These are phyloP conservation scores for Euproctis similis DNA, from an alignment of 2,888 invertebrate species.

Conservation along the genomic window DNA sequence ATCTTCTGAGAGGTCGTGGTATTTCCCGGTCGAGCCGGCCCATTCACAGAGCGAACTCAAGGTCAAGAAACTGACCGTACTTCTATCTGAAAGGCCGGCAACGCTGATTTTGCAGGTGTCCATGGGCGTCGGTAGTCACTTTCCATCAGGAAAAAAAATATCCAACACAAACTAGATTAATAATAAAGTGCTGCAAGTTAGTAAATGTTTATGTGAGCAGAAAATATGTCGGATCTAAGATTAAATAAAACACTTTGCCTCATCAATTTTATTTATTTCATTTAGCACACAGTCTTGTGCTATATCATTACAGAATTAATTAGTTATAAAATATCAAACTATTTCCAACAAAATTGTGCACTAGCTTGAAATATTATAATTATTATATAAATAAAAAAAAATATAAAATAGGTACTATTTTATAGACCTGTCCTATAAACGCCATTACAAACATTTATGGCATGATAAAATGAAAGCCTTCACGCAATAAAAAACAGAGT, in stretches of 20 bases:
- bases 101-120: no score
- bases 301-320: slow-evolving; percentile 56
- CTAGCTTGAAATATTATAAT: slow-evolving; percentile 40
- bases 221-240: no score
- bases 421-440: slow-evolving; percentile 14
- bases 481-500: slow-evolving; percentile 10
- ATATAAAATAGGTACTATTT: slow-evolving; percentile 12
- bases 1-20: no score
- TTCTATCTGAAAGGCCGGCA: no score
- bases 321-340: slow-evolving; percentile 51
- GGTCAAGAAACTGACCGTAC: no score
- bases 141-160: no score
- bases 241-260: slow-evolving; percentile 25
- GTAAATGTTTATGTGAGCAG: no score
- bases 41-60: no score
- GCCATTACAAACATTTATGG: slow-evolving; percentile 11
- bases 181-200: no score
- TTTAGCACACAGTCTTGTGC: slow-evolving; percentile 63
- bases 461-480: slow-evolving; percentile 11
- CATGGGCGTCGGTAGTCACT: no score
- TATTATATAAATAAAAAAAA: slow-evolving; percentile 26
- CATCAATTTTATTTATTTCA: slow-evolving; percentile 58
- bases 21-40: no score
- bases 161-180: no score
- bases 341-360: slow-evolving; percentile 61